These are phyloP conservation scores for Geophilus truncorum DNA, from an alignment of 2,888 invertebrate species.

Conservation along the genomic window DNA sequence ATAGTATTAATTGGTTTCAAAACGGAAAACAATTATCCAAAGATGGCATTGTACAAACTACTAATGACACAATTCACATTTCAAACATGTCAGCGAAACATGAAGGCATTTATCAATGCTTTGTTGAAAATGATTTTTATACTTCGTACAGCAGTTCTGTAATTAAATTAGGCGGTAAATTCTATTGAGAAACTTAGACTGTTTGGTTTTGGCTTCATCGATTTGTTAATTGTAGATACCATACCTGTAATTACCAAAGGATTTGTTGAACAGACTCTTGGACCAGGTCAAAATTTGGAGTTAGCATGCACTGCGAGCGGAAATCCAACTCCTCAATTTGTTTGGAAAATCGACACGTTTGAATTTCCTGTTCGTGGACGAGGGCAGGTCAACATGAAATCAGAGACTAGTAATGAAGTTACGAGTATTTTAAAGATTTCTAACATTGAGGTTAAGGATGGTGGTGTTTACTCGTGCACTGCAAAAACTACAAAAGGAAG, in stretches of 20 bases:
- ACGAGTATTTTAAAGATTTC: background rate
- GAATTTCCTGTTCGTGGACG: background rate
- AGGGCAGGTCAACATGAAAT: background rate
- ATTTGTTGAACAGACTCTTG: background rate
- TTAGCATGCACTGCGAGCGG: background rate
- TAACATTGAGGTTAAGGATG: background rate
- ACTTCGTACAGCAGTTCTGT: background rate
- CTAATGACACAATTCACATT: background rate
- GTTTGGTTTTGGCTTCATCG: background rate
- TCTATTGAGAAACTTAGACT: background rate
- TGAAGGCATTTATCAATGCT: background rate
- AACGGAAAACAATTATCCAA: background rate
- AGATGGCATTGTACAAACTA: background rate
- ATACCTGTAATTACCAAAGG: background rate
- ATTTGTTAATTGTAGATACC: background rate
- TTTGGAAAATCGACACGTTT: background rate
- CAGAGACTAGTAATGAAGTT: background rate
- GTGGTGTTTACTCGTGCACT: background rate
- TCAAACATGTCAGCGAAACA: background rate
- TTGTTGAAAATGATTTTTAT: background rate
- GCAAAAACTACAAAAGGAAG: background rate
- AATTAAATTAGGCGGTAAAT: background rate
- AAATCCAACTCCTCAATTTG: background rate
- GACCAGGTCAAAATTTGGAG: background rate
- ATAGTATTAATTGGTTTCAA: slow-evolving; percentile 34